Conservation (phyloP, 1,140 invertebrate genomes). For the Sarcophaga bullata region DNA sequence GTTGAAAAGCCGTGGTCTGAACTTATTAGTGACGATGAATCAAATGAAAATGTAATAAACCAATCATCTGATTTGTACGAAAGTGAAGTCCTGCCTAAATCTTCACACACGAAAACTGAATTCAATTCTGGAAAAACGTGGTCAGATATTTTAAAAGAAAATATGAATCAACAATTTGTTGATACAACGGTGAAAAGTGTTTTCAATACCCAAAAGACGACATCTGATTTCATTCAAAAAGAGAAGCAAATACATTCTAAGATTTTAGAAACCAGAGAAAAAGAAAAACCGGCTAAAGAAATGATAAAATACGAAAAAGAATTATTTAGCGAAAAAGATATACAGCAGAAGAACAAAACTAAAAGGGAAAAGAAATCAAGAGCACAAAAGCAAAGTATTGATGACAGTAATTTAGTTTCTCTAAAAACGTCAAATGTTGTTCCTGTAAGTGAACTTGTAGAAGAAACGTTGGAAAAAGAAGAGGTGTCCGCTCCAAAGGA, state of each 20-base stretch:
- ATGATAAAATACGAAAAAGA: neutral
- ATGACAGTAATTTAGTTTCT: neutral
- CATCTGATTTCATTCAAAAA: conserved; percentile 6
- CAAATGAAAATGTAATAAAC: neutral
- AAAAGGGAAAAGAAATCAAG: conserved; percentile 13
- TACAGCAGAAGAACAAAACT: neutral
- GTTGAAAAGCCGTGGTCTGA: neutral
- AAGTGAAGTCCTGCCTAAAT: neutral
- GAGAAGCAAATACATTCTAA: conserved; percentile 3
- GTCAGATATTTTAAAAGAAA: conserved; percentile 35
- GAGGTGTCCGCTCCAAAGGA: neutral
- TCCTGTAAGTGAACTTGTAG: neutral
- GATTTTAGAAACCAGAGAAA: neutral
- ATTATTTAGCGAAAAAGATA: too few relatives aligned
- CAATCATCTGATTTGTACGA: too few relatives aligned
- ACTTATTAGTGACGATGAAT: neutral
- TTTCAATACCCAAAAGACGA: conserved; percentile 29
- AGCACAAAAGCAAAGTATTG: neutral
- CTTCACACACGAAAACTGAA: neutral
- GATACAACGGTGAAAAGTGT: neutral
- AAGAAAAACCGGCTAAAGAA: neutral
- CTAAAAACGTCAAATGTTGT: too few relatives aligned
- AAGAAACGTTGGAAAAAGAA: neutral
- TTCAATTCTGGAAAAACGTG: neutral
- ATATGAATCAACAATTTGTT: neutral